Evolutionary conservation across 2,888 invertebrate species (phyloP).

Genomic region (Resseliella maxima): DNA sequence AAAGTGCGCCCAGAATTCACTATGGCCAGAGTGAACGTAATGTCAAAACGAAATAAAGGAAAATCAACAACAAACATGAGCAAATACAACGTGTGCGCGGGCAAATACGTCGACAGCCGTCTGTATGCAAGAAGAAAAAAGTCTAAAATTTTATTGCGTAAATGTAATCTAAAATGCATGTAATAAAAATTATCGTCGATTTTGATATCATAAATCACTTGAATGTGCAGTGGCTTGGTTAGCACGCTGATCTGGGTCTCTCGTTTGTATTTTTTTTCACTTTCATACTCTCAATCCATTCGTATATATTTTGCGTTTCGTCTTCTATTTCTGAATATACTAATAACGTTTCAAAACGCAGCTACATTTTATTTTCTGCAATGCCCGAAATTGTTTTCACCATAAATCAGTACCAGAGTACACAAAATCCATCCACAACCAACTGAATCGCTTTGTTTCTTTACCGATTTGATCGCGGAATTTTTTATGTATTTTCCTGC

Average conservation of each 20-base stretch:
- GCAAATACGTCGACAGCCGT: too few relatives aligned
- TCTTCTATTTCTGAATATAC: constrained; percentile 34
- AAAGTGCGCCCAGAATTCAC: background rate
- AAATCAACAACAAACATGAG: constrained; percentile 26
- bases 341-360: constrained; percentile 40
- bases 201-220: constrained; percentile 54
- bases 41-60: constrained; percentile 19
- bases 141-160: constrained; percentile 54
- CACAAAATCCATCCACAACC: background rate
- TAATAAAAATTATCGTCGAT: constrained; percentile 55
- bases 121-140: too few relatives aligned
- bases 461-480: background rate
- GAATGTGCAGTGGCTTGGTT: constrained; percentile 30
- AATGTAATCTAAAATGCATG: constrained; percentile 55
- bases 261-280: background rate
- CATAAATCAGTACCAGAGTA: constrained; percentile 27
- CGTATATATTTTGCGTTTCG: background rate
- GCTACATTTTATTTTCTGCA: constrained; percentile 29
- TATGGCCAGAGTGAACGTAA: background rate
- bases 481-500: background rate
- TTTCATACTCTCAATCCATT: background rate
- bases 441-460: background rate
- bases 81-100: background rate
- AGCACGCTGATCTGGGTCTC: background rate
- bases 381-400: constrained; percentile 47